Conservation (phyloP, 2,888 invertebrate genomes). For the Hylaea fasciaria region DNA sequence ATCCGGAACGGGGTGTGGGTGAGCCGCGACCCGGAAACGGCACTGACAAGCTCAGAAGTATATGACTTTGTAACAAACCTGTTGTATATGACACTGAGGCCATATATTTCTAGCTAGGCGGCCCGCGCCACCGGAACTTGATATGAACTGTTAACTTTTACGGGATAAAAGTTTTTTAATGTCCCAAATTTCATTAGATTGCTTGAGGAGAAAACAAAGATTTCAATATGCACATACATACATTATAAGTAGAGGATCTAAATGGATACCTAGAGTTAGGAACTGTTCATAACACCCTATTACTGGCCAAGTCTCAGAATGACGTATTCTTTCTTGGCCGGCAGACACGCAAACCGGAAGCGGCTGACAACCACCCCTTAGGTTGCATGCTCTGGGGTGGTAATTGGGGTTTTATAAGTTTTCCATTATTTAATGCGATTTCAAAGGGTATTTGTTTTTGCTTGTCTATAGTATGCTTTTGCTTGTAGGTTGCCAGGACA, state of each 20-base stretch:
- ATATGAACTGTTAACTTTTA: no score
- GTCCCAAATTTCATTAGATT: no score
- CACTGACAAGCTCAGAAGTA: slow-evolving; percentile 5
- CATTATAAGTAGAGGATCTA: no score
- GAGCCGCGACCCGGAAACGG: slow-evolving; percentile 12
- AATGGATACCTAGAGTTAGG: background rate
- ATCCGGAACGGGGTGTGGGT: slow-evolving; percentile 20
- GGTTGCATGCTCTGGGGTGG: slow-evolving; percentile 1
- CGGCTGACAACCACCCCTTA: slow-evolving; percentile 6
- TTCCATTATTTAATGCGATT: background rate
- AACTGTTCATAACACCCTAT: slow-evolving; percentile 10
- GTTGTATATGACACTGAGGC: no score
- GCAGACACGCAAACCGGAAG: slow-evolving; percentile 11
- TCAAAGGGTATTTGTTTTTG: background rate
- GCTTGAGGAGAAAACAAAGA: no score
- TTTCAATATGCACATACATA: no score
- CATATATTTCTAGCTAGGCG: no score
- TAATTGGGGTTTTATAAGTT: background rate
- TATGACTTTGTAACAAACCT: no score
- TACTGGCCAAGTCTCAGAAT: slow-evolving; percentile 25
- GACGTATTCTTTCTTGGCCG: slow-evolving; percentile 12
- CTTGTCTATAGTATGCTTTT: no score
- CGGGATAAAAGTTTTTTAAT: no score
- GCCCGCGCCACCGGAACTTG: no score
- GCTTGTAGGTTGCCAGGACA: no score